Evolutionary conservation across 2,888 invertebrate genomes (phyloP), one percentile per base, ranked within the genome.

Genomic region (Lasioglossum malachurum): DNA sequence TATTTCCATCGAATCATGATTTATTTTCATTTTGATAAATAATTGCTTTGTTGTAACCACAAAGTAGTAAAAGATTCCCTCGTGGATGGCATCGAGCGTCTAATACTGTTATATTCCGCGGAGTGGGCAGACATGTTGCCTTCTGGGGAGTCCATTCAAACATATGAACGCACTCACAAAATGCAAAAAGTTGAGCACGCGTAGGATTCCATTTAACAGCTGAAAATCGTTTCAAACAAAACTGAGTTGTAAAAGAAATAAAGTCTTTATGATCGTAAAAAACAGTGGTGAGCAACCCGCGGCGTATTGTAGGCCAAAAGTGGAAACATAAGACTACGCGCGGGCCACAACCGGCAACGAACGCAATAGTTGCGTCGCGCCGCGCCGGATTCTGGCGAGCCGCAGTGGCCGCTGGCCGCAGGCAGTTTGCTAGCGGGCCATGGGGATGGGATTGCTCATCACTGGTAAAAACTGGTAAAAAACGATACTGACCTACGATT

Each of bases 21-120:
- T 75, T 79, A 77, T 80, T 86, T 53, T 82, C 72, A 23, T 80
- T 69, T 41, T 88, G 75, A 79, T 84, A 86, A 77, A 90, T 82
- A 41, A 91, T 88, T 19, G 92, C 93, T 86, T 94, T 95, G 82
- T 94, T 95, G 78, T 94, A 95, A 53, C 95, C 95, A 60, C 93
- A 92, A 3, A 95, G 88, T 31, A 90, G 76, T 35, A 93, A 78
- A 46, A 88, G 80, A 78, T 93, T 89, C 44, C 92, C 93, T 27
- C 73, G 72, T 12, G 93, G 92, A 88, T 94, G 93, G 93, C 94
- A 95, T 72, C 89, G 90, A 5, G 91, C 94, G 76, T 94, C 92
- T 23, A 94, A 80, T 38, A 93, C 88, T 35, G 89, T 92, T 46
- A 95, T 94, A 82, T 91, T 93, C 80, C 91, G 93, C 1, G 94